These are phyloP conservation scores for Dromius quadrimaculatus DNA, from an alignment of 2,888 invertebrate species.

Conservation along the genomic window DNA sequence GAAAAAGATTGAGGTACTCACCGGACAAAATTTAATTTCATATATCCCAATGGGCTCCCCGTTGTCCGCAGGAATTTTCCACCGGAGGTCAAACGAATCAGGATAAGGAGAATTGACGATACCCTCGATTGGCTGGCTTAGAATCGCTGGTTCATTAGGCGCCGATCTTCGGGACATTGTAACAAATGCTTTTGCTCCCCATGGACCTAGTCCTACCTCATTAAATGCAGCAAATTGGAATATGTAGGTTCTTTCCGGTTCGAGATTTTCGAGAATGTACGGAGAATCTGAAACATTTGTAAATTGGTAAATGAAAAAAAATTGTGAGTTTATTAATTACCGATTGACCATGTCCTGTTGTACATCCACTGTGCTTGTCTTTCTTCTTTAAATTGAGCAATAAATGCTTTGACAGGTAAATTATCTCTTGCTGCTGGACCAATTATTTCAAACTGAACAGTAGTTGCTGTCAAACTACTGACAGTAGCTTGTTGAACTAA, in stretches of 20 bases:
- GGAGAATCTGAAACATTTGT: constrained; percentile 71
- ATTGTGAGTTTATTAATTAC: constrained; percentile 60
- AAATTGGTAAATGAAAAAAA: constrained; percentile 26
- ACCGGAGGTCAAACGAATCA: constrained; percentile 84
- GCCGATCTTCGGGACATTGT: constrained; percentile 82
- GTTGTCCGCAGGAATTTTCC: constrained; percentile 89
- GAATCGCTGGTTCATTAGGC: constrained; percentile 80
- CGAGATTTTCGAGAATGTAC: constrained; percentile 83
- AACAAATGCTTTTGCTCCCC: constrained; percentile 75
- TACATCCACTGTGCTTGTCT: constrained; percentile 76
- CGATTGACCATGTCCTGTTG: constrained; percentile 83
- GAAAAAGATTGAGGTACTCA: constrained; percentile 66
- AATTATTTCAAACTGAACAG: constrained; percentile 82
- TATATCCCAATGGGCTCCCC: constrained; percentile 90
- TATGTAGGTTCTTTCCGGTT: constrained; percentile 81
- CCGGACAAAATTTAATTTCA: constrained; percentile 83
- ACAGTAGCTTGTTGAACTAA: constrained; percentile 76
- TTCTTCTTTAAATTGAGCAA: constrained; percentile 81
- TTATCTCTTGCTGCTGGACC: constrained; percentile 82
- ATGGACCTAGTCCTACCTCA: constrained; percentile 84
- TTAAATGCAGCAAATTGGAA: constrained; percentile 89
- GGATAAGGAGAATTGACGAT: constrained; percentile 75
- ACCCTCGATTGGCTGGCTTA: constrained; percentile 68
- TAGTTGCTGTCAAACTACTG: constrained; percentile 83
- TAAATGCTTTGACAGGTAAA: constrained; percentile 79